Evolutionary conservation across 2,797 vertebrate genomes (phyloP).

Genomic region (Hippopotamyrus pictus): DNA sequence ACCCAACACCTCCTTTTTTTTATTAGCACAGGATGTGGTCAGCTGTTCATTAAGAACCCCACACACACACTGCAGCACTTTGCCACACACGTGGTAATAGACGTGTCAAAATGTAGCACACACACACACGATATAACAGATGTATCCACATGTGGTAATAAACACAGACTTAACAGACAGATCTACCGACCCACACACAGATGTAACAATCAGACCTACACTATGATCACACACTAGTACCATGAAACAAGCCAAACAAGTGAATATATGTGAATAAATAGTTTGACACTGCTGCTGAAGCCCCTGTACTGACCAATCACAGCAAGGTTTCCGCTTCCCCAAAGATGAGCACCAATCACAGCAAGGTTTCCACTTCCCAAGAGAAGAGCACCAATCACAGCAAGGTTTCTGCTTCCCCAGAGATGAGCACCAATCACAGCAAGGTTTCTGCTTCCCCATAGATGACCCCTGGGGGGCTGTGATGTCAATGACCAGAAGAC

Average conservation of each 20-base stretch:
- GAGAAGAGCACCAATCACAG: not conserved
- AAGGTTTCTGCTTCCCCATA: no score
- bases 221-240: not conserved
- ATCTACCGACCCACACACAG: not conserved
- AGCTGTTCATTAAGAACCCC: slow-evolving; percentile 18
- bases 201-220: not conserved
- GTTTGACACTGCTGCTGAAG: not conserved
- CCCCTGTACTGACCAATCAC: not conserved
- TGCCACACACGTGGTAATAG: not conserved
- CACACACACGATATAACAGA: slow-evolving; percentile 27
- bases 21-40: slow-evolving; percentile 36
- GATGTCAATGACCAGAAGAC: not conserved
- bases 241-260: not conserved
- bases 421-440: no score
- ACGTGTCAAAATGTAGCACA: not conserved
- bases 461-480: not conserved
- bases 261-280: not conserved
- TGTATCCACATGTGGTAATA: not conserved
- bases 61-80: not conserved
- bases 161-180: not conserved
- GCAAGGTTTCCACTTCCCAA: no score
- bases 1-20: slow-evolving; percentile 15
- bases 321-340: not conserved
- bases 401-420: not conserved
- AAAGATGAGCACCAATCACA: not conserved